Percentiles rank a stretch among this genome's conserved stretches.
Conservation (phyloP, 2,797 vertebrate genomes). For the Gallinago solitaria region DNA sequence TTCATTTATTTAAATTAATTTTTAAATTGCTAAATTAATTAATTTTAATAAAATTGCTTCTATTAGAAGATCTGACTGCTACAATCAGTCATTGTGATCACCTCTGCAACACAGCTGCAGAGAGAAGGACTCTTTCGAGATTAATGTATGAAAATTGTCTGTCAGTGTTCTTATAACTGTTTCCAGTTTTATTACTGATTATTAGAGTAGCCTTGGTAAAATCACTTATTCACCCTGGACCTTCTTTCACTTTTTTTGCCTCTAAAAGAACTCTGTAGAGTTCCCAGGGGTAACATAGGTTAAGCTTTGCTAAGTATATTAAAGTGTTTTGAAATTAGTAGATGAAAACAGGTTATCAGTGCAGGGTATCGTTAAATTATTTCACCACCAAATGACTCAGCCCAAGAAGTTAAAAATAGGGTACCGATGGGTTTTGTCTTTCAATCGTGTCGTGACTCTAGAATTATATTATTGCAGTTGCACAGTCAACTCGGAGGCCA, state of each 20-base stretch:
- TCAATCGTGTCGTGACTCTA: not conserved
- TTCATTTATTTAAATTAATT: not conserved
- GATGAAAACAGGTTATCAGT: slow-evolving; percentile 1
- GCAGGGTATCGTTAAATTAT: not conserved
- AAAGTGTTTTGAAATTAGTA: not conserved
- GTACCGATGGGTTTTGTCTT: not conserved
- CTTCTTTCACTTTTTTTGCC: not conserved
- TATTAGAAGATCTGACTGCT: not conserved
- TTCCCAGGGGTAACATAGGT: not conserved
- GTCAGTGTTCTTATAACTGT: not conserved
- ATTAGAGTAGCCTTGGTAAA: not conserved
- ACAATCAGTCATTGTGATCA: not conserved
- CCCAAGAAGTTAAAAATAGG: not conserved
- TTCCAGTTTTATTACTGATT: not conserved
- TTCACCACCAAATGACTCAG: not conserved
- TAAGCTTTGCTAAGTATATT: not conserved
- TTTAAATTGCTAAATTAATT: not conserved
- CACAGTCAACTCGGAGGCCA: not conserved
- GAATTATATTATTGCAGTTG: not conserved
- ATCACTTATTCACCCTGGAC: not conserved
- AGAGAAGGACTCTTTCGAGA: not conserved
- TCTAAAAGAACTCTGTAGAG: not conserved
- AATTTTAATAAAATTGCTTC: not conserved
- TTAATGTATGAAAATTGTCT: not conserved
- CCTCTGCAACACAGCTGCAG: not conserved